Percentiles rank a stretch among this genome's conserved stretches.
These are phyloP conservation scores for Neosilurus mollespiculum DNA, from an alignment of 2,797 vertebrate species.

Conservation along the genomic window DNA sequence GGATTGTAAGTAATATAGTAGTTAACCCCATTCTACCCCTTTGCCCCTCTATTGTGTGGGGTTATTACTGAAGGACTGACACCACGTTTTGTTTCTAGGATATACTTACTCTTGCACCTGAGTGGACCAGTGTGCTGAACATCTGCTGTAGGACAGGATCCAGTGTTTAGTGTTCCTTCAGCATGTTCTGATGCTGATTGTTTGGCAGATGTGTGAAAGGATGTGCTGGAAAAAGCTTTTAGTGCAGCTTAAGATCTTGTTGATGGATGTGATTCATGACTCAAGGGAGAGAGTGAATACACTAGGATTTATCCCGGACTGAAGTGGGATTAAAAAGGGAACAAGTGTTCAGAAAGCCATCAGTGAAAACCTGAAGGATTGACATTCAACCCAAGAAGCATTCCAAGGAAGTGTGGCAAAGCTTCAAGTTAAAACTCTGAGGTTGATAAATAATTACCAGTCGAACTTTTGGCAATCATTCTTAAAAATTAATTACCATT, in stretches of 20 bases:
- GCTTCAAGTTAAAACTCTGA: constrained; percentile 1
- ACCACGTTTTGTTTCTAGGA: not conserved
- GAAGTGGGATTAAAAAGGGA: constrained; percentile 6
- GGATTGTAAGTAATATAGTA: constrained; percentile 22
- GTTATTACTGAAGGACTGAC: constrained; percentile 20
- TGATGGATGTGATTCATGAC: not conserved
- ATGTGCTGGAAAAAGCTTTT: constrained; percentile 9
- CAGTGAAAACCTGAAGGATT: constrained; percentile 10
- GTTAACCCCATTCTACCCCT: constrained; percentile 8
- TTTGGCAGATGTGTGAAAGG: constrained; percentile 17
- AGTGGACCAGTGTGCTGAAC: not conserved
- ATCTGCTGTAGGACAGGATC: constrained; percentile 29
- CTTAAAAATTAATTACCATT: not conserved
- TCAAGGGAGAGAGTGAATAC: constrained; percentile 6
- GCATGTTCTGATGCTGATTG: not conserved
- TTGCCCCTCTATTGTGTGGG: not conserved
- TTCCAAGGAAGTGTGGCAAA: constrained; percentile 4
- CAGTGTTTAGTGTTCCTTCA: constrained; percentile 5
- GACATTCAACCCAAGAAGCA: constrained; percentile 1
- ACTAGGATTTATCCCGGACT: constrained; percentile 19
- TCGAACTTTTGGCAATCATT: not conserved
- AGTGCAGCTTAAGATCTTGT: not conserved
- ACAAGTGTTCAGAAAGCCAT: constrained; percentile 11
- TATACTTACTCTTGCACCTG: not conserved
- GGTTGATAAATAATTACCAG: constrained; percentile 10